Evolutionary conservation across 2,797 vertebrate species (phyloP), one percentile per base, ranked within the genome.

Genomic region (Scomberomorus guttatus): DNA sequence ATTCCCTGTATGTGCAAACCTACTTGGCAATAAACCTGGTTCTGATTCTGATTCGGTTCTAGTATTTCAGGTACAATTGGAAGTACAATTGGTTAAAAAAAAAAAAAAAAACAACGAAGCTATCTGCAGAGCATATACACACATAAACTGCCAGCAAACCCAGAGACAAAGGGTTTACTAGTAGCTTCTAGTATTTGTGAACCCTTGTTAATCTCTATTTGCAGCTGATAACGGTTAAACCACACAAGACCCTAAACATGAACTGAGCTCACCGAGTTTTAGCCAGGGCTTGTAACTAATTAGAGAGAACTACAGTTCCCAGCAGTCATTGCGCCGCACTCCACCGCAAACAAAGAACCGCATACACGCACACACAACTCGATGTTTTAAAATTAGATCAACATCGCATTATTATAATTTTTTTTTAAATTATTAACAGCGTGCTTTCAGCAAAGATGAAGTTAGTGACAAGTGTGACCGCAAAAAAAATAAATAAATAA

Each of bases 231-330:
- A 44, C 0, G 1, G 2, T 39, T 24, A 11, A 56, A 39, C 39
- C 5, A 0, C 4, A 29, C n/a, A 15, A 15, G 5, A 24, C 7
- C 12, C 2, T 10, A 27, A 5, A n/a, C 44, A 29, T 14, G 24
- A 46, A 2, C 6, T 8, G 17, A 20, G 18, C 54, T 14, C 15
- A 15, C 2, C 0, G 3, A 34, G 13, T 18, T 69, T 8, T 57
- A 7, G 4, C 11, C 50, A 6, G 3, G 15, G 24, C 7, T 22
- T 32, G 29, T 10, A 2, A 50, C 42, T 44, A 37, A 25, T 22
- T 5, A 1, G 0, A 34, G 11, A 77, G 4, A 84, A 93, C 90
- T 87, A 80, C 87, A 85, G 0, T 59, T 91, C 89, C 92, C 91
- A 88, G 44, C 5, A 0, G n/a, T 1, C 84, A 57, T 42, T 85